Evolutionary conservation across 2,113 vertebrate species (phyloP).

Genomic region (Gallinago paraguaiae): DNA sequence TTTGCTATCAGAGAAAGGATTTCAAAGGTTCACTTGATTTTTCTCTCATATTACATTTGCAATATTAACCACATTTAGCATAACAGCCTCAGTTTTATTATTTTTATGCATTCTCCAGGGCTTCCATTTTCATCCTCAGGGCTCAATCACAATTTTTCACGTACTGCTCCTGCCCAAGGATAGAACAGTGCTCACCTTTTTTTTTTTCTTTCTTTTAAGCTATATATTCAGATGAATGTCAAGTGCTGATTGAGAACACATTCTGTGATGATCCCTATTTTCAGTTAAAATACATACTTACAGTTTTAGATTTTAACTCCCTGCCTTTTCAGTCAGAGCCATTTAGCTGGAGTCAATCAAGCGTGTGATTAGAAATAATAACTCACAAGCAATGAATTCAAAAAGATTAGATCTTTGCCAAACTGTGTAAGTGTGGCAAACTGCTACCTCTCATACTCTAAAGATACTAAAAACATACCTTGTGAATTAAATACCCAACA

Average conservation of each 20-base stretch:
- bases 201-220: conserved; percentile 11
- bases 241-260: conserved; percentile 66
- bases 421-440: conserved; percentile 52
- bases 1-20: conserved; percentile 10
- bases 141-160: conserved; percentile 53
- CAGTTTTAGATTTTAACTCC: conserved; percentile 72
- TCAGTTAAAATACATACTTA: conserved; percentile 72
- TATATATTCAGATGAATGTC: conserved; percentile 38
- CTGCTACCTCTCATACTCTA: conserved; percentile 23
- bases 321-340: conserved; percentile 68
- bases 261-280: conserved; percentile 69
- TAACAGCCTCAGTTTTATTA: conserved; percentile 39
- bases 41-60: not conserved
- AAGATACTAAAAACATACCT: not conserved
- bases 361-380: conserved; percentile 77
- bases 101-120: conserved; percentile 23
- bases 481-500: not conserved
- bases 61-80: conserved; percentile 32
- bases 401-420: conserved; percentile 68
- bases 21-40: conserved; percentile 43
- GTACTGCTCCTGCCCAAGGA: conserved; percentile 28
- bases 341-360: conserved; percentile 77
- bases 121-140: conserved; percentile 61
- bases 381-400: conserved; percentile 74
- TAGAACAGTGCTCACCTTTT: conserved; percentile 23